These are phyloP conservation scores for Stictocephala bisonia DNA, from an alignment of 2,888 invertebrate genomes.

Conservation along the genomic window DNA sequence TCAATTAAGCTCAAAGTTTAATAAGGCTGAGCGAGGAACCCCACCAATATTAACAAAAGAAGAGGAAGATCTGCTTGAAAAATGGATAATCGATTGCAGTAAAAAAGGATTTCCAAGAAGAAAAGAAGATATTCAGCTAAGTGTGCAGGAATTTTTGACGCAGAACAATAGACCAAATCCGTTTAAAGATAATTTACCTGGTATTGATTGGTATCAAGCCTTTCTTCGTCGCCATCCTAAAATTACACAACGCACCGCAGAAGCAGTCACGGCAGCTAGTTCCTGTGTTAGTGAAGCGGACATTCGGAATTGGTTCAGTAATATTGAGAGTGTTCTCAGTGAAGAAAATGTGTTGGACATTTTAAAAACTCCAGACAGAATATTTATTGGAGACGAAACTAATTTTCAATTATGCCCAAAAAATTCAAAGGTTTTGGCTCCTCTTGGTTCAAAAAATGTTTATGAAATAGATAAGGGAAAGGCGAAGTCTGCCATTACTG, in stretches of 20 bases:
- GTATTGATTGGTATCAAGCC: constrained; percentile 60
- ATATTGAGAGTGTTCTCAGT: constrained; percentile 58
- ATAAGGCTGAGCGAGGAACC: constrained; percentile 40
- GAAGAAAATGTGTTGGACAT: constrained; percentile 57
- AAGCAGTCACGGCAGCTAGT: constrained; percentile 61
- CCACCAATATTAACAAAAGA: constrained; percentile 51
- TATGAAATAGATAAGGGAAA: constrained; percentile 63
- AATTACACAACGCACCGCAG: constrained; percentile 56
- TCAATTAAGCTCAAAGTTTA: constrained; percentile 22
- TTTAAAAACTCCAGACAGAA: constrained; percentile 59
- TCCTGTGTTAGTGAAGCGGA: constrained; percentile 61
- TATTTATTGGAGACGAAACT: constrained; percentile 62
- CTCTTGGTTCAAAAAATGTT: constrained; percentile 58
- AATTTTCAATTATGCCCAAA: constrained; percentile 61
- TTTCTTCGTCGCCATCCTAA: constrained; percentile 60
- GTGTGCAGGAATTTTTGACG: constrained; percentile 54
- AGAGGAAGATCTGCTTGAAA: constrained; percentile 59
- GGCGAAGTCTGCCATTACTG: constrained; percentile 62
- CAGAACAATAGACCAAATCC: constrained; percentile 56
- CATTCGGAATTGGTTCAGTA: constrained; percentile 60
- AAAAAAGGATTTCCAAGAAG: constrained; percentile 61
- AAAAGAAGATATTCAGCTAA: constrained; percentile 56
- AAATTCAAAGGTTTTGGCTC: constrained; percentile 58
- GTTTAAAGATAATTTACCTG: constrained; percentile 60
- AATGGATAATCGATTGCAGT: constrained; percentile 59